phyloP scores from a whole-genome alignment of 2,113 vertebrate genomes.

The Lycocorax pyrrhopterus region DNA sequence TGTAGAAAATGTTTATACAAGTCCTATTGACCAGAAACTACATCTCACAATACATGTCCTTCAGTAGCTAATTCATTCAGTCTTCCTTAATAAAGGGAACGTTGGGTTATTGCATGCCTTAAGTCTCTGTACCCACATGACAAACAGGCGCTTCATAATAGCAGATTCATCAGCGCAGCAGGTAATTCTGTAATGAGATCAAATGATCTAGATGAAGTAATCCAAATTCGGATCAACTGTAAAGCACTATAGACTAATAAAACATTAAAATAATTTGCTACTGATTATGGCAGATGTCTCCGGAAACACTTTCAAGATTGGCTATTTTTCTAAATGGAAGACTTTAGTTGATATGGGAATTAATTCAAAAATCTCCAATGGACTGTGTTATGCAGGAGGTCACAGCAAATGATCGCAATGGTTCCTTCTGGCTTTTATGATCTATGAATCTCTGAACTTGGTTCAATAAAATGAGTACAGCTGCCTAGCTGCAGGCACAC shows the following conservation, averaged over 20 bases:
- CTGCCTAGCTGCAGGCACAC: not conserved
- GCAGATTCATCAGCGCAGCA: not conserved
- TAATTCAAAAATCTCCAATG: not conserved
- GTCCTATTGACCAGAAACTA: not conserved
- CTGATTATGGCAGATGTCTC: slow-evolving; percentile 4
- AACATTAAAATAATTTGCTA: slow-evolving; percentile 21
- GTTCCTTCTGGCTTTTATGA: not conserved
- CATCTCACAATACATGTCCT: not conserved
- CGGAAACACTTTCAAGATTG: slow-evolving; percentile 21
- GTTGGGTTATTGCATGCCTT: not conserved
- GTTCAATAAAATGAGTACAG: not conserved
- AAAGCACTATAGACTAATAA: slow-evolving; percentile 11
- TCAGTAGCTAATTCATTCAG: not conserved
- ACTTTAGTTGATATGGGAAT: not conserved
- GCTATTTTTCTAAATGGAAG: slow-evolving; percentile 18
- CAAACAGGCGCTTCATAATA: not conserved
- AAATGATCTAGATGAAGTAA: not conserved
- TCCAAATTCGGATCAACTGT: not conserved
- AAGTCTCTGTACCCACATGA: not conserved
- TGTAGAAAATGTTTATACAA: not conserved
- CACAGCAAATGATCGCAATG: not conserved
- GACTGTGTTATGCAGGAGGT: not conserved
- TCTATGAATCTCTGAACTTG: not conserved
- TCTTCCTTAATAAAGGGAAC: not conserved
- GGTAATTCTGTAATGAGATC: not conserved